Conservation (phyloP, 2,888 invertebrate species). For the Sarcophaga carnaria region DNA sequence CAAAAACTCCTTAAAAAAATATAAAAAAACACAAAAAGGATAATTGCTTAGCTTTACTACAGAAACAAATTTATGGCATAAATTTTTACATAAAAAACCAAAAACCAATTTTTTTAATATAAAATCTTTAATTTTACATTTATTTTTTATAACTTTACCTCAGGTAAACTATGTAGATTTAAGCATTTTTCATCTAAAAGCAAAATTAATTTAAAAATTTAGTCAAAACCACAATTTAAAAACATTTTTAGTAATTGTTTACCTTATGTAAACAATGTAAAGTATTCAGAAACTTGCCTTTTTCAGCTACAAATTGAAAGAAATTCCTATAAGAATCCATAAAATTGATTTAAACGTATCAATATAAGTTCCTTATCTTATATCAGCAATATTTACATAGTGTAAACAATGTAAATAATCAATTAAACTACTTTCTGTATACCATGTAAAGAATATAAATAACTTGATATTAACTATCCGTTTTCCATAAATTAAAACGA, state of each 20-base stretch:
- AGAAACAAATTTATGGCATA: constrained; percentile 58
- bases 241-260: constrained; percentile 6
- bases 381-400: neutral
- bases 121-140: neutral
- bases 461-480: no score
- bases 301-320: no score
- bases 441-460: no score
- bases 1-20: constrained; percentile 3
- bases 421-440: neutral
- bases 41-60: constrained; percentile 61
- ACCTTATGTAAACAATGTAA: constrained; percentile 30
- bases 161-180: constrained; percentile 7
- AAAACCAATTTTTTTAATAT: neutral
- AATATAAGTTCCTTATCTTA: no score
- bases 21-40: constrained; percentile 31
- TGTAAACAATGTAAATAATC: constrained; percentile 10
- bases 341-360: no score
- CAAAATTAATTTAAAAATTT: neutral
- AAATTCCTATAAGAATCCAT: no score
- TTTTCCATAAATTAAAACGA: neutral
- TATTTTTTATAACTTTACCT: neutral
- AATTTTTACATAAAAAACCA: constrained; percentile 29
- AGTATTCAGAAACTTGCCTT: neutral
- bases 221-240: no score
- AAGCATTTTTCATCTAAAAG: neutral